These are phyloP conservation scores for Coptodon bakossiorum DNA, from an alignment of 2,113 vertebrate species.

Conservation along the genomic window DNA sequence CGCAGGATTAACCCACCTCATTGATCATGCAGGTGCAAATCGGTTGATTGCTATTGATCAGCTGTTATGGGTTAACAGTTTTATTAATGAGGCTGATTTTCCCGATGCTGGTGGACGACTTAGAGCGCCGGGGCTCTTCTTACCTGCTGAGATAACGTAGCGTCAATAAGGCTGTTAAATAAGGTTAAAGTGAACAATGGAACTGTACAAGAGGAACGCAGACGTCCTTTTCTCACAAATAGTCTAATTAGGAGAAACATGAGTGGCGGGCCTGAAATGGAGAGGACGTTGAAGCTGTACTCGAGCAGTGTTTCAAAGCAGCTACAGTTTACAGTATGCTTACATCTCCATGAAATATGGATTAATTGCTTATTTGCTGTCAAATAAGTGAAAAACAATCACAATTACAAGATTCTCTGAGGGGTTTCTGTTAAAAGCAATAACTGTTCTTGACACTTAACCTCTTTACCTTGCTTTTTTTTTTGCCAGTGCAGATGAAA, in stretches of 20 bases:
- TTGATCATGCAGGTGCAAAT: constrained; percentile 31
- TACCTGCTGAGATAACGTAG: not conserved
- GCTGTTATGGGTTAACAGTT: constrained; percentile 8
- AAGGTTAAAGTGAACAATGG: not conserved
- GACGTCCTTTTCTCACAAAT: not conserved
- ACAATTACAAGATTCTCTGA: not conserved
- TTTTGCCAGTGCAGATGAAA: not conserved
- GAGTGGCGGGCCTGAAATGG: not conserved
- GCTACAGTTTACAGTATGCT: not conserved
- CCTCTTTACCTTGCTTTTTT: not conserved
- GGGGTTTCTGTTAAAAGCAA: not conserved
- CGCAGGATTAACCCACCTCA: constrained; percentile 15
- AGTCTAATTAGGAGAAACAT: not conserved
- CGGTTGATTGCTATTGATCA: constrained; percentile 44
- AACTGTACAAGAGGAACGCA: not conserved
- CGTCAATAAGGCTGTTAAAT: not conserved
- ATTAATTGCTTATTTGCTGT: not conserved
- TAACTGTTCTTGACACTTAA: not conserved
- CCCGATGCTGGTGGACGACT: not conserved
- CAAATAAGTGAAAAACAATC: not conserved
- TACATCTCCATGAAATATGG: not conserved
- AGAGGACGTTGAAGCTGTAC: not conserved
- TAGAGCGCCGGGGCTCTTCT: not conserved
- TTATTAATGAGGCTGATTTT: constrained; percentile 32
- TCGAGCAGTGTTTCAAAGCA: not conserved